Evolutionary conservation across 1,140 invertebrate species (phyloP), one percentile per base, ranked within the genome.

Genomic region (Macrotrachela quadricornifera): DNA sequence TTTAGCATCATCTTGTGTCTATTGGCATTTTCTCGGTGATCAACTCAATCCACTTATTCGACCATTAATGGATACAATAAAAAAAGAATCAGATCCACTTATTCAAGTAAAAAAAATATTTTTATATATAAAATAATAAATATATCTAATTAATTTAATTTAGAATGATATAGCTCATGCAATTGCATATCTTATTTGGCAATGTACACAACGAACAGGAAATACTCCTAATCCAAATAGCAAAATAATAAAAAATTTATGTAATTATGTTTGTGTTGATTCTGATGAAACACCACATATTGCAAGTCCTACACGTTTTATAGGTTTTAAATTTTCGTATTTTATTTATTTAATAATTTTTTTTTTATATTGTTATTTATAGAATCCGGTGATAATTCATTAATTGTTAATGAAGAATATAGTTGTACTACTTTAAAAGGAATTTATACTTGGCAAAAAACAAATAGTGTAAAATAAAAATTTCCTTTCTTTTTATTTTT

Each of bases 41-140:
- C 81, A 87, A 61, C 67, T 95, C 18, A 91, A 88, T 71, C 87
- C 88, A 0, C 77, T 95, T 0, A 79, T 94, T 0, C 81, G 88
- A 60, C 88, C 90, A 0, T 65, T 95, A 6, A 95, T 95, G 87
- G 88, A 95, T 63, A 80, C 83, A 45, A 79, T 95, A 15, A 90
- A 90, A 69, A 77, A 78, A 45, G 87, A 95, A 68, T 76, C 80
- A 49, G 83, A 86, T 58, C 76, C 80, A 61, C 73, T 79, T 54
- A 65, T 92, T 36, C 77, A 79, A 65, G 73, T 75, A 59, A 54
- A 51, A 37, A 18, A 57, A 16, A 46, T 30, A 50, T 61, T 42
- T 21, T 40, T 30, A 10, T 36, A 13, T 50, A 16, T 57, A 1
- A 42, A 50, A 18, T 38, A 50, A 36, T 42, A 21, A 10, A 38